Evolutionary conservation across 2,113 vertebrate species (phyloP), one percentile per base, ranked within the genome.

Genomic region (Oryzias javanicus): DNA sequence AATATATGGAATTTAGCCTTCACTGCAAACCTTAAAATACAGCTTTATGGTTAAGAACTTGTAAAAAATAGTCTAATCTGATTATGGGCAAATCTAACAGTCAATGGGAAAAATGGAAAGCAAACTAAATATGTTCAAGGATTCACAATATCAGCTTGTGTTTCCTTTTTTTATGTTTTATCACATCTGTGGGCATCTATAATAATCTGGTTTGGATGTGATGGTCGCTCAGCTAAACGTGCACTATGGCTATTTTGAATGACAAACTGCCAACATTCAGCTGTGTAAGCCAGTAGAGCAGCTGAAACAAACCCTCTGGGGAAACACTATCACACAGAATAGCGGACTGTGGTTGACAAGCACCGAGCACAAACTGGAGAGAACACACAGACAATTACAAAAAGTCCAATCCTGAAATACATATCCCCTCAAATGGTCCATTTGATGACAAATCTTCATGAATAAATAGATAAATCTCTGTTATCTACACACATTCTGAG

Each of bases 281-380:
- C 57, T 66, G 67, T 49, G 50, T 55, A 67, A 73, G 60, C 61
- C 69, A 72, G 72, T 77, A 50, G 64, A 71, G 49, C 52, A 68
- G 66, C 50, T 53, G 64, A 67, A 51, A 49, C 44, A 79, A 65
- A 63, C 19, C 64, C 64, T 57, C 19, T 6, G 72, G 35, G 71
- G 59, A 53, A 68, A 71, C 14, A 40, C 62, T 55, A 58, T 76
- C 48, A 67, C 53, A 45, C 76, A 55, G 20, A 48, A 55, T 58
- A 58, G 55, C 68, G 48, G 48, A 51, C 56, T 49, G 42, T 20
- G 40, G 59, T 67, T 55, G 69, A 72, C 44, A 47, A 58, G 59
- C 29, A 57, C 53, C 60, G 68, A 70, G 46, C 54, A 57, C 25
- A 60, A 12, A 68, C 70, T 59, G 24, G 27, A 44, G 35, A 42